Base-by-base conservation (phyloP, 2,888 invertebrate species). In the Philopedon plagiatum region DNA sequence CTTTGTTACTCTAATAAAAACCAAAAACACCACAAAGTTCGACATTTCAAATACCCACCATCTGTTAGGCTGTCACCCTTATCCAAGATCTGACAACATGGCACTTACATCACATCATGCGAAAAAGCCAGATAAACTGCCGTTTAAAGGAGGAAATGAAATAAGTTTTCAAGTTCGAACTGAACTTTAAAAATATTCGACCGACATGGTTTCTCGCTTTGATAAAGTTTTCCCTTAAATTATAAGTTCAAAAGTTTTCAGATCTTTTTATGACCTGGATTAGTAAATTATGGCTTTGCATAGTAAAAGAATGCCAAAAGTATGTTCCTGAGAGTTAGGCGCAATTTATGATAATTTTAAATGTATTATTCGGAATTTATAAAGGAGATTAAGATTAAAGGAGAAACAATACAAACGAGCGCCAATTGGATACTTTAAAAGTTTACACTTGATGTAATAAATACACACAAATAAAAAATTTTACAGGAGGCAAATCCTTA, bases 181-280 rank as follows among this genome's bases (percentile, higher is more conserved):
- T 21, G 18, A 56, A 56, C 39, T 58, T 58, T 39, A 39, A 58
- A 58, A 58, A 58, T 58, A 58, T 58, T 58, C 58, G 39, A 23
- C 23, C 15, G 39, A 18, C 58, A 58, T 39, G 58, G 21, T 39
- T 58, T 58, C 8, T 9, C 19, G 58, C 58, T 58, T 58, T 58
- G 23, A 58, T 58, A 39, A 58, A 58, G 39, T 58, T 39, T 39
- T 18, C n/a, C 21, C 5, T 39, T 5, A 58, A 13, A 58, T 58
- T 39, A 58, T 23, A 9, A 15, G 19, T 58, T 58, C 23, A 19
- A 58, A 39, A 58, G 39, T 39, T 58, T 23, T 8, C 13, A 21
- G 39, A 13, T 23, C 23, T 23, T 23, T 58, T 58, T 32, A 37
- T 34, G 34, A 37, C 8, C 39, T 23, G 39, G n/a, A 8, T 39